phyloP scores from a whole-genome alignment of 2,113 vertebrate species.

The Pheucticus melanocephalus region DNA sequence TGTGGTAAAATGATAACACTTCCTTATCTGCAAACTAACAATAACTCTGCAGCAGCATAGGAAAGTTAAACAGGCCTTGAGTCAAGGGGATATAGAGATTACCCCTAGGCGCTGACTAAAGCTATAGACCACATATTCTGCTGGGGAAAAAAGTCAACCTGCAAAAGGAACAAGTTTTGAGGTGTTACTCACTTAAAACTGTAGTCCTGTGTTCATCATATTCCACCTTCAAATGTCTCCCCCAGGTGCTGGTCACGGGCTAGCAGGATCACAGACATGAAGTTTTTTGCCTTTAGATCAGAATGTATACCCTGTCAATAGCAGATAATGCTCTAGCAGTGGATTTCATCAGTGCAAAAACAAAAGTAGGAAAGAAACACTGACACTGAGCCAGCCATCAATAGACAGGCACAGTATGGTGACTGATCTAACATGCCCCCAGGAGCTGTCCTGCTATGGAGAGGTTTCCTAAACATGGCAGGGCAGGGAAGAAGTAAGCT shows the following conservation, averaged over 20 bases:
- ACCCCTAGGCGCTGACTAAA: neutral
- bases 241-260: neutral
- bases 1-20: neutral
- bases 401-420: neutral
- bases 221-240: neutral
- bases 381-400: neutral
- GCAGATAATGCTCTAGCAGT: neutral
- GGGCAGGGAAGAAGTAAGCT: neutral
- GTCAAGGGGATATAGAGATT: neutral
- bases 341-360: neutral
- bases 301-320: neutral
- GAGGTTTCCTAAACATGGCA: neutral
- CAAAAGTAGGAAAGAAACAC: neutral
- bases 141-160: neutral
- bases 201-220: neutral
- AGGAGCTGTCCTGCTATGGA: neutral
- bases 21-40: constrained; percentile 36
- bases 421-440: neutral
- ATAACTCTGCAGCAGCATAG: neutral
- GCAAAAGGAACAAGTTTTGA: neutral
- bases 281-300: neutral
- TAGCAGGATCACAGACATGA: neutral
- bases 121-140: neutral
- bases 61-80: constrained; percentile 34
- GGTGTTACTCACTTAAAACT: neutral